Conservation (phyloP, 2,113 vertebrate genomes). For the Planiliza haematocheilus region DNA sequence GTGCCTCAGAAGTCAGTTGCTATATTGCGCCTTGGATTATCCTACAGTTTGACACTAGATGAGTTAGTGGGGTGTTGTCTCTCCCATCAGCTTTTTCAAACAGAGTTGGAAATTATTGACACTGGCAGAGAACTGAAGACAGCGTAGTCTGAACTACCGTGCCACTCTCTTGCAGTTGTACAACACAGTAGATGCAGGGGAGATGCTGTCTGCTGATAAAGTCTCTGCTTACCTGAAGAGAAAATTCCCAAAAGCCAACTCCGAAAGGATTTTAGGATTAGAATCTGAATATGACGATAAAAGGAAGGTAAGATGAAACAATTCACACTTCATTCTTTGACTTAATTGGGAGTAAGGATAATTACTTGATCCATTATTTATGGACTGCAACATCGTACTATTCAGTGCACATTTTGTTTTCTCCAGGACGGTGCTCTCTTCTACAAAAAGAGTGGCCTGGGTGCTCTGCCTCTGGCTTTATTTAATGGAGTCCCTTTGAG, state of each 20-base stretch:
- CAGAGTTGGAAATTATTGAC: slow-evolving; percentile 47
- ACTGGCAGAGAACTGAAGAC: slow-evolving; percentile 43
- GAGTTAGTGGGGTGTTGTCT: slow-evolving; percentile 42
- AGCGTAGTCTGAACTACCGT: slow-evolving; percentile 52
- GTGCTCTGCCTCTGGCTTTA: slow-evolving; percentile 89
- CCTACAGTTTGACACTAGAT: slow-evolving; percentile 45
- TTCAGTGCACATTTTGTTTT: slow-evolving; percentile 18
- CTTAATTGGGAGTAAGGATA: background rate
- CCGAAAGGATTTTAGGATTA: slow-evolving; percentile 85
- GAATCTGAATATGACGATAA: slow-evolving; percentile 88
- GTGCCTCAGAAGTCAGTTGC: slow-evolving; percentile 43
- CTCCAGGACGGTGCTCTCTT: slow-evolving; percentile 89
- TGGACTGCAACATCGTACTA: background rate
- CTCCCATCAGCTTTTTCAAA: slow-evolving; percentile 42
- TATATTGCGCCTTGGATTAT: slow-evolving; percentile 49
- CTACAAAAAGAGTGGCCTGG: slow-evolving; percentile 90
- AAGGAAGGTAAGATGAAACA: slow-evolving; percentile 84
- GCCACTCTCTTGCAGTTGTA: slow-evolving; percentile 87
- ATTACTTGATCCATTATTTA: background rate
- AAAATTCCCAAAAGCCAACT: slow-evolving; percentile 86
- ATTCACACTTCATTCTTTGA: background rate
- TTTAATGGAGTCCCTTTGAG: slow-evolving; percentile 94
- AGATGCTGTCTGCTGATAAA: slow-evolving; percentile 83
- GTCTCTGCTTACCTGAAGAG: slow-evolving; percentile 86
- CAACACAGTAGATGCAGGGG: slow-evolving; percentile 81